Percentiles rank a stretch among this genome's conserved stretches.
phyloP scores from a whole-genome alignment of 2,113 vertebrate genomes.

The Triplophysa rosa region DNA sequence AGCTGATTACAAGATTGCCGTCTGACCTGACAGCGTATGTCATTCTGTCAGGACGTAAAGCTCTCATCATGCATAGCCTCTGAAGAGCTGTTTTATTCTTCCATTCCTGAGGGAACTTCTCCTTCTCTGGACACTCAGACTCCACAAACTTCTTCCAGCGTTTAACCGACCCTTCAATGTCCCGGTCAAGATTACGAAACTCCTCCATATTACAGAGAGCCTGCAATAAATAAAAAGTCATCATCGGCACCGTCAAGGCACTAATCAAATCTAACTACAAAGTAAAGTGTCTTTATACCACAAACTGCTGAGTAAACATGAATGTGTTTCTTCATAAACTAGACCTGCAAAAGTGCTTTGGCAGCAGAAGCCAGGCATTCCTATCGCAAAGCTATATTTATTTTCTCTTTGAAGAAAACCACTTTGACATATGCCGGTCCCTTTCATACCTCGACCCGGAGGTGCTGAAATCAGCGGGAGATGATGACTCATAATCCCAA shows the following conservation, averaged over 20 bases:
- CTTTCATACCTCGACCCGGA: background rate
- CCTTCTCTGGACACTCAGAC: slow-evolving; percentile 90
- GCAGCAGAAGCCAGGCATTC: slow-evolving; percentile 23
- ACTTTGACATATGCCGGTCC: slow-evolving; percentile 26
- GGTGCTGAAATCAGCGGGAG: slow-evolving; percentile 18
- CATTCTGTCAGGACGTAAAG: slow-evolving; percentile 50
- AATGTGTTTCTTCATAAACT: slow-evolving; percentile 57
- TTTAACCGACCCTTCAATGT: slow-evolving; percentile 91
- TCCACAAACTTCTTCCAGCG: slow-evolving; percentile 95
- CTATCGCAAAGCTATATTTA: slow-evolving; percentile 28
- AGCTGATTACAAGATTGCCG: background rate
- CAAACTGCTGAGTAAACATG: slow-evolving; percentile 69
- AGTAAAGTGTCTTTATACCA: slow-evolving; percentile 66
- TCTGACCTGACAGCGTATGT: slow-evolving; percentile 52
- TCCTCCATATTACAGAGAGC: slow-evolving; percentile 86
- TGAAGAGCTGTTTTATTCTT: slow-evolving; percentile 89
- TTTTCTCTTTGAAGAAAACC: slow-evolving; percentile 19
- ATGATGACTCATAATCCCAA: slow-evolving; percentile 44
- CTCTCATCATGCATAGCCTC: slow-evolving; percentile 55
- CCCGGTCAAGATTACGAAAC: slow-evolving; percentile 88
- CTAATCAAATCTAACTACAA: slow-evolving; percentile 64
- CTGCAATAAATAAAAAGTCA: slow-evolving; percentile 65
- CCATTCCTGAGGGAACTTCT: slow-evolving; percentile 95
- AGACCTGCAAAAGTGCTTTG: slow-evolving; percentile 41
- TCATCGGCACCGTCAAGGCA: slow-evolving; percentile 44